Percentiles rank a stretch among this genome's conserved stretches.
Conservation (phyloP, 2,113 vertebrate species). For the Mixornis gularis region DNA sequence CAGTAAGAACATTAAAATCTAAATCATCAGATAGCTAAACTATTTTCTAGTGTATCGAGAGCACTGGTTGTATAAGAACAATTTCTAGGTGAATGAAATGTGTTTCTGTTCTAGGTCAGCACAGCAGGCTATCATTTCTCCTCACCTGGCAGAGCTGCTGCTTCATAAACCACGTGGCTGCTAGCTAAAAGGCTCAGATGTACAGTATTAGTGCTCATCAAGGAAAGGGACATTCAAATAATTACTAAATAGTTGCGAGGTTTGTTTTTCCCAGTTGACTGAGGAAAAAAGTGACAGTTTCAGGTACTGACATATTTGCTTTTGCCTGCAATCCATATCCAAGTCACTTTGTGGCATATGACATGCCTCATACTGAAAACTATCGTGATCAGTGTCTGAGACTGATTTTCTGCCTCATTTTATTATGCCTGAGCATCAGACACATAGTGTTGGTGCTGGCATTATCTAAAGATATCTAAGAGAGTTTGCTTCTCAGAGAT, state of each 20-base stretch:
- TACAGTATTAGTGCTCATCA: neutral
- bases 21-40: neutral
- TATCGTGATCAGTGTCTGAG: neutral
- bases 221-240: neutral
- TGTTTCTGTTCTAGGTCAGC: conserved; percentile 14
- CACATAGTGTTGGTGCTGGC: neutral
- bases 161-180: neutral
- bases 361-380: neutral
- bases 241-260: neutral
- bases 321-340: neutral
- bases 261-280: neutral
- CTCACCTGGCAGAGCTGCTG: neutral
- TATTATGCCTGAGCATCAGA: neutral
- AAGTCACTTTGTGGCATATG: neutral
- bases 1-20: neutral
- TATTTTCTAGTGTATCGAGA: neutral
- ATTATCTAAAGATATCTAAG: neutral
- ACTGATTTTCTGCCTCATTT: neutral
- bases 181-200: neutral
- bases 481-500: neutral
- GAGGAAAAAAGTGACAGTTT: neutral
- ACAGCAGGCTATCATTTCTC: neutral
- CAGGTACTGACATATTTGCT: neutral
- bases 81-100: neutral
- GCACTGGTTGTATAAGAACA: neutral